Conservation (phyloP, 2,113 vertebrate species). For the Erpornis zantholeuca region DNA sequence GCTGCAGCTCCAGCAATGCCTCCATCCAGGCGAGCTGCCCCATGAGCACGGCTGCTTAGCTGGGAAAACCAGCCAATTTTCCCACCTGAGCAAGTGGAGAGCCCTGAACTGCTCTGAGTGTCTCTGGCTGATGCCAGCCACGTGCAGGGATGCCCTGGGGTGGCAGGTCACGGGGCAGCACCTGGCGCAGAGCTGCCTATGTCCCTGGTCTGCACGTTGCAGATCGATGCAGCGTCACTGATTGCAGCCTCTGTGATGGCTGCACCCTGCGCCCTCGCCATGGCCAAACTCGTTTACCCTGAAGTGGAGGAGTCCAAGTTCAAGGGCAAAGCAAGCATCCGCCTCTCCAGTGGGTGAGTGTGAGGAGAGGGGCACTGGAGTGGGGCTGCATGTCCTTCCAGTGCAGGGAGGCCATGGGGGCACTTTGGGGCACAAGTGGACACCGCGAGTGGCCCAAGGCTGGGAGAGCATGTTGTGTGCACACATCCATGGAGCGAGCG, state of each 20-base stretch:
- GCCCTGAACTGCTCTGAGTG: background rate
- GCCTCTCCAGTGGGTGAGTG: slow-evolving; percentile 56
- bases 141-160: background rate
- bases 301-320: slow-evolving; percentile 87
- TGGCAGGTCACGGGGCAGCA: fast-evolving
- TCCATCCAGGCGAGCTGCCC: background rate
- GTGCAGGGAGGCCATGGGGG: fast-evolving
- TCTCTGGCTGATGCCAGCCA: background rate
- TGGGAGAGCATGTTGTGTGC: background rate
- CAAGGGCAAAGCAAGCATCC: slow-evolving; percentile 71
- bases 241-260: slow-evolving; percentile 97
- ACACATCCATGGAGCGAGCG: background rate
- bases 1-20: background rate
- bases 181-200: background rate
- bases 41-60: fast-evolving
- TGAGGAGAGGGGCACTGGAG: background rate
- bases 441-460: fast-evolving
- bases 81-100: background rate
- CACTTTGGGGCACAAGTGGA: background rate
- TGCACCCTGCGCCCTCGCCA: slow-evolving; percentile 89
- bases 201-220: background rate
- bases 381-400: background rate
- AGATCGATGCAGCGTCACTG: slow-evolving; percentile 88
- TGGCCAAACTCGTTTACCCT: slow-evolving; percentile 90
- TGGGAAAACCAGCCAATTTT: background rate